Percentiles rank a stretch among this genome's conserved stretches.
Evolutionary conservation across 2,797 vertebrate species (phyloP).

Genomic region (Novumbra hubbsi): DNA sequence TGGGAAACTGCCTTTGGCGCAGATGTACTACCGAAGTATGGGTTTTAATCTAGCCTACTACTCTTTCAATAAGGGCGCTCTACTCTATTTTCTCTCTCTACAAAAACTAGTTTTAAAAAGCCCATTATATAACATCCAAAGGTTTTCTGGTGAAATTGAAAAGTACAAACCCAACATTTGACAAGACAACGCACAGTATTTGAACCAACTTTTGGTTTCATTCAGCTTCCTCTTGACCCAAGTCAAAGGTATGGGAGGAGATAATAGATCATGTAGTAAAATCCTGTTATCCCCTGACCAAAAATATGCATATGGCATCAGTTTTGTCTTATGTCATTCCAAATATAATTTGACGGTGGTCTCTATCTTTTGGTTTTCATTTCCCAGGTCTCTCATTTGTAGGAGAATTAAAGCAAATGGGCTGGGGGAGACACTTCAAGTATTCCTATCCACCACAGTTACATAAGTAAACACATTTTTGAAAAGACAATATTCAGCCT

Average conservation of each 20-base stretch:
- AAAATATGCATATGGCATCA: background rate
- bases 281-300: background rate
- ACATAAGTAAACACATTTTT: constrained; percentile 1
- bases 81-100: no score
- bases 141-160: background rate
- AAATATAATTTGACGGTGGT: constrained; percentile 12
- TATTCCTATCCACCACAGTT: constrained; percentile 18
- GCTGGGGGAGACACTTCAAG: constrained; percentile 9
- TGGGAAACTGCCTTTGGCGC: no score
- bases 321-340: constrained; percentile 4
- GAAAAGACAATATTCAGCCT: constrained; percentile 2
- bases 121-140: no score
- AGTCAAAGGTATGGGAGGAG: background rate
- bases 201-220: background rate
- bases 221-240: background rate
- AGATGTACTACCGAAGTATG: no score
- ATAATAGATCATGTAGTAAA: background rate
- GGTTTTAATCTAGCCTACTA: no score
- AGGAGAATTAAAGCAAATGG: constrained; percentile 5
- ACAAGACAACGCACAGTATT: background rate
- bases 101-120: no score
- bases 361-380: constrained; percentile 25
- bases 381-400: constrained; percentile 23
- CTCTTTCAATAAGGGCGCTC: no score
- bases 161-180: background rate